Conservation (phyloP, 2,113 vertebrate species). For the Verasper variegatus region DNA sequence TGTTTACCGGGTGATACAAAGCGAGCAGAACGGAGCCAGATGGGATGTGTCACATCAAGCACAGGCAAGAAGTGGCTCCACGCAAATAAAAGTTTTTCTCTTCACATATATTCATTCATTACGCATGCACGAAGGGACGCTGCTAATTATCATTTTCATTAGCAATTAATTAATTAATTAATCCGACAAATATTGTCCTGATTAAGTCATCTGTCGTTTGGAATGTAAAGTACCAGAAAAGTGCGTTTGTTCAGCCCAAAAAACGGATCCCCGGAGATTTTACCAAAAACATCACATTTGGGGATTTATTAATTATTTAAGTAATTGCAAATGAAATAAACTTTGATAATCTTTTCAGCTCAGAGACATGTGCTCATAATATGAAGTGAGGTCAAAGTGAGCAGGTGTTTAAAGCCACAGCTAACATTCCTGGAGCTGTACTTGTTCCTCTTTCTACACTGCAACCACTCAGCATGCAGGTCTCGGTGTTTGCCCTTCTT, state of each 20-base stretch:
- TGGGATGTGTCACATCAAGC: constrained; percentile 5
- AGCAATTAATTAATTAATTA: too few species aligned
- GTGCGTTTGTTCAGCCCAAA: too few species aligned
- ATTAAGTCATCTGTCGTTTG: neutral
- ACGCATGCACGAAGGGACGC: neutral
- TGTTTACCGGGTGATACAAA: neutral
- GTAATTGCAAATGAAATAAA: too few species aligned
- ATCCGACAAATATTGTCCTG: neutral
- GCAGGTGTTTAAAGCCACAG: too few species aligned
- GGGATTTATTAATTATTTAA: too few species aligned
- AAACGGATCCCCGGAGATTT: too few species aligned
- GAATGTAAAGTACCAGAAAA: neutral
- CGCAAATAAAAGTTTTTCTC: neutral
- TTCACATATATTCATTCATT: neutral
- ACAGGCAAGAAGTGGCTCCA: neutral
- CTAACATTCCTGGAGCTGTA: too few species aligned
- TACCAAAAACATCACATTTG: too few species aligned
- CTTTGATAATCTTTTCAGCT: too few species aligned
- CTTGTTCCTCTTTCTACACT: neutral
- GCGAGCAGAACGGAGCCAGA: constrained; percentile 1
- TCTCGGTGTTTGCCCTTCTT: constrained; percentile 11
- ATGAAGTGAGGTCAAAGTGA: too few species aligned
- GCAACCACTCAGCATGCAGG: neutral
- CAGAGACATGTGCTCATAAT: too few species aligned
- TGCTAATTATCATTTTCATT: neutral